A percentile compares a stretch with the other conserved stretches of the same genome.
Evolutionary conservation across 2,888 invertebrate species (phyloP).

Genomic region (Drosophila stalkeri): DNA sequence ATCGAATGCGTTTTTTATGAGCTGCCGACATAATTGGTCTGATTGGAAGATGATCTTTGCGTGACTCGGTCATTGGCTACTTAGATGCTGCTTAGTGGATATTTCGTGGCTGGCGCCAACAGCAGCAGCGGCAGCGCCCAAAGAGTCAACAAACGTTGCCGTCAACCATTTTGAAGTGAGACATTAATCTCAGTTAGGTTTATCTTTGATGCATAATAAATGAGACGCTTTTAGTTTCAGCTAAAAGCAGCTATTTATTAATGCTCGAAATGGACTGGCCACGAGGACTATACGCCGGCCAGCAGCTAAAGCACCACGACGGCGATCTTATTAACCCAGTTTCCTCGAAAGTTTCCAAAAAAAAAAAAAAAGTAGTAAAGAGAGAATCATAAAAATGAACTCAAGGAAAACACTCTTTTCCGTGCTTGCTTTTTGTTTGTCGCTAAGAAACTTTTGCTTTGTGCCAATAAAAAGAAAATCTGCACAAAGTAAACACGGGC

Average conservation of each 20-base stretch:
- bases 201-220: conserved; percentile 81
- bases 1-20: conserved; percentile 70
- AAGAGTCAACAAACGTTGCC: conserved; percentile 45
- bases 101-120: conserved; percentile 21
- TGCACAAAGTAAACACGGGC: conserved; percentile 75
- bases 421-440: conserved; percentile 62
- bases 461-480: conserved; percentile 68
- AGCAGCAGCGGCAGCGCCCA: conserved; percentile 15
- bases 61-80: conserved; percentile 49
- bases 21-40: conserved; percentile 71
- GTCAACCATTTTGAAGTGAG: conserved; percentile 72
- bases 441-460: conserved; percentile 62
- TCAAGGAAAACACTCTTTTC: conserved; percentile 43
- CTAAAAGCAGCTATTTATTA: conserved; percentile 81
- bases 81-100: conserved; percentile 1
- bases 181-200: conserved; percentile 81
- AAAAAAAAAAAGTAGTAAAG: conserved; percentile 5
- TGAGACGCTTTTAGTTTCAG: conserved; percentile 65
- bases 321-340: conserved; percentile 77
- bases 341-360: conserved; percentile 36
- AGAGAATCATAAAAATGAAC: conserved; percentile 33
- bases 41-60: conserved; percentile 62
- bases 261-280: conserved; percentile 50
- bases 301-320: conserved; percentile 11
- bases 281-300: conserved; percentile 13